Conservation (phyloP, 2,888 invertebrate species). For the Clusia tigrina region DNA sequence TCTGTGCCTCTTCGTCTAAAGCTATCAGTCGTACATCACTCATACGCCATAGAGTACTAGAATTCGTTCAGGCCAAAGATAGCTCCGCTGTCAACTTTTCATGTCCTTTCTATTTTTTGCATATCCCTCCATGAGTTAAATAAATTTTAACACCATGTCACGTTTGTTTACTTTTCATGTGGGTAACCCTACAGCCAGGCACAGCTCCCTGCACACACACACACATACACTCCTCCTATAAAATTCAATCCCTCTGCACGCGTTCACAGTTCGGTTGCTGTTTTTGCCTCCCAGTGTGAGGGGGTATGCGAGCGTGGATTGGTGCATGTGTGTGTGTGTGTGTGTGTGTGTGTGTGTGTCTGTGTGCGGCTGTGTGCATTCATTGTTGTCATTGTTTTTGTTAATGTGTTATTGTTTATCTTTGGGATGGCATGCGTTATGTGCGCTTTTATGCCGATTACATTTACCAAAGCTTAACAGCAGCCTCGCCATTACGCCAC, state of each 20-base stretch:
- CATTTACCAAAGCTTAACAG: background rate
- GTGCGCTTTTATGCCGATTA: slow-evolving; percentile 9
- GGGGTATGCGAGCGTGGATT: background rate
- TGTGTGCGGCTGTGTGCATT: background rate
- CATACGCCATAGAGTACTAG: too few species aligned
- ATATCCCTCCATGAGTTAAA: slow-evolving; percentile 17
- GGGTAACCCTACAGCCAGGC: background rate
- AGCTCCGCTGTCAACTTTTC: background rate
- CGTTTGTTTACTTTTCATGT: slow-evolving; percentile 16
- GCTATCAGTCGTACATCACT: too few species aligned
- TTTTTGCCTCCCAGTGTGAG: too few species aligned
- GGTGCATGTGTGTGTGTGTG: background rate
- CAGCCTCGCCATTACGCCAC: background rate
- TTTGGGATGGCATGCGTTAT: background rate
- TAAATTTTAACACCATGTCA: slow-evolving; percentile 27
- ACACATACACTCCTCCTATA: too few species aligned
- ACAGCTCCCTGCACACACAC: too few species aligned
- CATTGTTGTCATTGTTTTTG: background rate
- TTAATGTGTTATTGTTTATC: background rate
- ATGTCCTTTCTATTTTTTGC: background rate
- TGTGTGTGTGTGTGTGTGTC: background rate
- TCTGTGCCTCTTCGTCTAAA: too few species aligned
- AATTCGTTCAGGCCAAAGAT: too few species aligned
- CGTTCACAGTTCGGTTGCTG: too few species aligned
- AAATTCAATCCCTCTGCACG: too few species aligned